A percentile compares a stretch with the other conserved stretches of the same genome.
phyloP scores from a whole-genome alignment of 2,888 invertebrate genomes.

The Eristalis arbustorum region DNA sequence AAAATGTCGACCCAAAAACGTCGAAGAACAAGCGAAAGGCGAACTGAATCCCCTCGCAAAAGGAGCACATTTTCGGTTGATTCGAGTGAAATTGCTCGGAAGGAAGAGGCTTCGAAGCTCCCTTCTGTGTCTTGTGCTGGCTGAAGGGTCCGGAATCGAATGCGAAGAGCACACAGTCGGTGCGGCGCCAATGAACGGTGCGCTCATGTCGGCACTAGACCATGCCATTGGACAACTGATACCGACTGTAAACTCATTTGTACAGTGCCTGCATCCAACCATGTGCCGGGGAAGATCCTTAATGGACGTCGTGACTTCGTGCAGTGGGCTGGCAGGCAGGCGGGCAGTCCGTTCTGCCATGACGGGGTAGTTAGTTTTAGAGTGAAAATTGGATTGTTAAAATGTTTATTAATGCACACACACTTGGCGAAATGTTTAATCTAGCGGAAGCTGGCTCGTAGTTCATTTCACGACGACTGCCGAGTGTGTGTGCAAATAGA shows the following conservation, averaged over 20 bases:
- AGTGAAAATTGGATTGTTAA: slow-evolving; percentile 42
- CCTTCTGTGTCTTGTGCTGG: slow-evolving; percentile 19
- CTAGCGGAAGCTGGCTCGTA: slow-evolving; percentile 3
- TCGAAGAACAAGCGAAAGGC: background rate
- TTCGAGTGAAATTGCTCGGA: slow-evolving; percentile 46
- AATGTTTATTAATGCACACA: slow-evolving; percentile 32
- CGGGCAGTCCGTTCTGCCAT: background rate
- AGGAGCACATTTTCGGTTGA: slow-evolving; percentile 13
- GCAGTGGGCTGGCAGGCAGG: background rate
- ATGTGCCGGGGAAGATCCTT: slow-evolving; percentile 24
- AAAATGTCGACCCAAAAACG: background rate
- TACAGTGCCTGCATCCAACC: background rate
- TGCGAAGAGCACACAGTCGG: slow-evolving; percentile 27
- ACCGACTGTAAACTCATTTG: background rate
- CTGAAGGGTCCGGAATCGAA: slow-evolving; percentile 22
- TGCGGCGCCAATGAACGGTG: slow-evolving; percentile 53
- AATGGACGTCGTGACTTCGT: slow-evolving; percentile 22
- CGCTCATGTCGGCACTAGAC: slow-evolving; percentile 9
- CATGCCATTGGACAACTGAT: background rate
- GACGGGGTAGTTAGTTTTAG: slow-evolving; percentile 22
- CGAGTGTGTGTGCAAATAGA: background rate
- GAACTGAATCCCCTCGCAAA: background rate
- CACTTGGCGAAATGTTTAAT: slow-evolving; percentile 28
- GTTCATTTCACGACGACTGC: background rate
- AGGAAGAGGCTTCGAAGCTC: slow-evolving; percentile 31